Evolutionary conservation across 2,888 invertebrate genomes (phyloP).

Genomic region (Geophilus truncorum): DNA sequence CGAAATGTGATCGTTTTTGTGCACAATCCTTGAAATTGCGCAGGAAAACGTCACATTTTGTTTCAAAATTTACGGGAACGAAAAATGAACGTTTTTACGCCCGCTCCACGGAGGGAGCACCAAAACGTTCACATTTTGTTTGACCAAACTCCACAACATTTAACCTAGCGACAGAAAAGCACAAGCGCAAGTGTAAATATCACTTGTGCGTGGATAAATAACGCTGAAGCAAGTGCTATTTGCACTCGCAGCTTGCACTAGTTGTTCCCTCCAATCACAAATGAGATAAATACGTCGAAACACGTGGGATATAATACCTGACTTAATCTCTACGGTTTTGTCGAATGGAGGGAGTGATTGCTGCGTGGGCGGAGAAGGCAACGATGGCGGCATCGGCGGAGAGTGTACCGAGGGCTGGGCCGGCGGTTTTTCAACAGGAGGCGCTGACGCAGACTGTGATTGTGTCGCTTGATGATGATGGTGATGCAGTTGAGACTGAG

Average conservation of each 20-base stretch:
- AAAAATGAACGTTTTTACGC: too few relatives aligned
- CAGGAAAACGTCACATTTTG: too few relatives aligned
- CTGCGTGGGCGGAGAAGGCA: slow-evolving; percentile 25
- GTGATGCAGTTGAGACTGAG: background rate
- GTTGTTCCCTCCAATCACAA: background rate
- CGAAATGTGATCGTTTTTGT: too few relatives aligned
- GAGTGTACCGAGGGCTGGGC: slow-evolving; percentile 20
- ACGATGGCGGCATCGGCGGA: slow-evolving; percentile 17
- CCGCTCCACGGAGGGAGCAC: too few relatives aligned
- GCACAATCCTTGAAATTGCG: too few relatives aligned
- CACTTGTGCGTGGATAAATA: too few relatives aligned
- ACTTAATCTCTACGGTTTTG: slow-evolving; percentile 10
- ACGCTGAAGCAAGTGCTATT: background rate
- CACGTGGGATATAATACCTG: background rate
- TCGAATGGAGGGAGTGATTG: slow-evolving; percentile 28
- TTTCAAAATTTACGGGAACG: too few relatives aligned
- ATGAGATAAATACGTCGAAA: background rate
- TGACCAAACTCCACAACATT: too few relatives aligned
- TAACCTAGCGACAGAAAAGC: too few relatives aligned
- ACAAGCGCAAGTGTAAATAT: too few relatives aligned
- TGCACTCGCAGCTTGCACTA: background rate
- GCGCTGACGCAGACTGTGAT: background rate
- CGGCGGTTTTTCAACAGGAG: background rate
- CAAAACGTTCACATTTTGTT: too few relatives aligned
- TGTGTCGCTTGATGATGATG: slow-evolving; percentile 15